Base-by-base conservation (phyloP, 2,113 vertebrate genomes). In the Apistogramma diplotaenia region DNA sequence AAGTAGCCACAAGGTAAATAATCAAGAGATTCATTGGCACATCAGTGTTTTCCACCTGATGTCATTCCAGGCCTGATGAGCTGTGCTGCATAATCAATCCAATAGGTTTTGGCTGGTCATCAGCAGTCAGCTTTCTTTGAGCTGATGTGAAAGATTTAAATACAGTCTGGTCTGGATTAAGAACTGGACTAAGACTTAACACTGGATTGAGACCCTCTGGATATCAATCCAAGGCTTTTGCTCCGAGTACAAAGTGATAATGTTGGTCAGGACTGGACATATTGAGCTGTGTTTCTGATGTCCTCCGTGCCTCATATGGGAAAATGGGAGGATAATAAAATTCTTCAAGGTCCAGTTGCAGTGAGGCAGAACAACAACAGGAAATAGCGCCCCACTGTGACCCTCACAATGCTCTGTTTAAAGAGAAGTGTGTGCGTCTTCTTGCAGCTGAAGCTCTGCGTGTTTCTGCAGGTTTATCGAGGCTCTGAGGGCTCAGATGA, bases 401-500 rank as follows among this genome's bases (percentile, higher is more conserved):
- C 15, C 40, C 62, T 19, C 15, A 27, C 37, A 67, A 67, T 46
- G 37, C 37, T 6, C 37, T 67, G 61, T 46, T 67, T 67, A 46
- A 67, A 67, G 21, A 65, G 27, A 67, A 25, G 21, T 18, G 10
- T 65, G 21, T 35, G 25, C 43, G 61, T n/a, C 13, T 43, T 43
- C 31, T 13, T 73, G 10, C 57, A 74, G 18, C n/a, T 58, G 9
- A 70, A 25, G 1, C 43, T 53, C 43, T 9, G 4, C 0, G 79
- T 43, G 67, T 74, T 62, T 65, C 27, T 85, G 21, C 91, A 99
- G 98, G 91, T 99, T 95, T 5, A 2, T 96, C 0, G 95, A 97
- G 33, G 97, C 97, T 57, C 92, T 98, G 18, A 94, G 94, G 79
- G 96, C 94, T 56, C 96, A 95, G 87, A 89, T 96, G 92, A 96